Evolutionary conservation across 2,888 invertebrate genomes (phyloP), one percentile per base, ranked within the genome.

Genomic region (Caenorhabditis sulstoni): DNA sequence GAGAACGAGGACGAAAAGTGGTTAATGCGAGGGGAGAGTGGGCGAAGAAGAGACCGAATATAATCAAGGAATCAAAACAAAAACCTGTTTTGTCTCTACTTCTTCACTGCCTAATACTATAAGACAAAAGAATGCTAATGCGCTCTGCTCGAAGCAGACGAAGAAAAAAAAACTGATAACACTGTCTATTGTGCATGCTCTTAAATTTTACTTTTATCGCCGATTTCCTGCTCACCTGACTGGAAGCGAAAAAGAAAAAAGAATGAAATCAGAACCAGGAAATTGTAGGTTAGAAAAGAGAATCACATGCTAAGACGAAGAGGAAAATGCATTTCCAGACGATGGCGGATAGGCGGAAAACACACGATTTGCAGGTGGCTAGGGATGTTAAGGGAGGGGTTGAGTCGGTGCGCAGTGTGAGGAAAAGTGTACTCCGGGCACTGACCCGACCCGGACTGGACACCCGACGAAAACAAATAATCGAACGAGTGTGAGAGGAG

Each of bases 51-150:
- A 29, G 29, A 29, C 29, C 29, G 29, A 29, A 29, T 29, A 29
- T 29, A 65, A 65, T 65, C 65, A 65, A 45, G 65, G 65, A 65
- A 65, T 65, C 65, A 65, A 45, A 65, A 65, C 65, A 65, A 65
- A 29, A 53, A 65, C 64, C 64, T 52, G 64, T 23, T 64, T 62
- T 62, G 18, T 5, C 11, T 18, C 29, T 29, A 5, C 29, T 3
- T 29, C 29, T 29, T 29, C 29, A 29, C 29, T 29, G 29, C 29
- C 29, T 29, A 29, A 29, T 7, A 29, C 37, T 12, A 8, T 20
- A 8, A 12, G 20, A 11, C 5, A n/a, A 3, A 47, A 9, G 11
- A 7, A 50, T 23, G 53, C 20, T 53, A 65, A 53, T 18, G 35
- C 41, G 65, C 53, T 53, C 65, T 53, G 50, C 16, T 11, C 22